Evolutionary conservation across 2,113 vertebrate species (phyloP).

Genomic region (Leptobrachium ailaonicum): DNA sequence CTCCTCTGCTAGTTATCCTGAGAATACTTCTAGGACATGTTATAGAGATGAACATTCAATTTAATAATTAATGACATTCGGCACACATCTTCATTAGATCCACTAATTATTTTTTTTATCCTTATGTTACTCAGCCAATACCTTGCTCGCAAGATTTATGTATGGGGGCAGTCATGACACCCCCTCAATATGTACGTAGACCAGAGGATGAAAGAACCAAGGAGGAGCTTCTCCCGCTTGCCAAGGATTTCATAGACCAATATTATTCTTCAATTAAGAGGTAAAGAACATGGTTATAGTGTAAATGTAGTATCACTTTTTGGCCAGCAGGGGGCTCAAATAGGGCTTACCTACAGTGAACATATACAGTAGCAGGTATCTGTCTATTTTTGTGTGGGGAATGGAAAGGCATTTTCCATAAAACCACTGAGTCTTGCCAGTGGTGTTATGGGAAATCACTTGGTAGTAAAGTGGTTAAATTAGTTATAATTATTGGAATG

Average conservation of each 20-base stretch:
- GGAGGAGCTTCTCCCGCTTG: constrained; percentile 83
- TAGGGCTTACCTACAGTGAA: too few species aligned
- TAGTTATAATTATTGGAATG: too few species aligned
- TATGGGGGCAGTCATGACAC: constrained; percentile 85
- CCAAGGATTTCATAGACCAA: constrained; percentile 94
- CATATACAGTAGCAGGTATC: too few species aligned
- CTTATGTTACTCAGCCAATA: constrained; percentile 68
- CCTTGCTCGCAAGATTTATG: constrained; percentile 85
- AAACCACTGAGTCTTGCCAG: too few species aligned
- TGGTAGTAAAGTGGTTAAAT: too few species aligned
- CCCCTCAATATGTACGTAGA: constrained; percentile 72
- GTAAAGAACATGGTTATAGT: constrained; percentile 57
- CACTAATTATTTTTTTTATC: neutral
- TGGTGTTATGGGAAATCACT: too few species aligned
- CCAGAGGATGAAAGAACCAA: constrained; percentile 78
- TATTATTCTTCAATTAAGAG: constrained; percentile 97
- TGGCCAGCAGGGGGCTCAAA: too few species aligned
- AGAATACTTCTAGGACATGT: too few species aligned
- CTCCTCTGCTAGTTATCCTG: too few species aligned
- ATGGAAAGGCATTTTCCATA: too few species aligned
- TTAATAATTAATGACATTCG: neutral
- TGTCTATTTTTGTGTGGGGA: too few species aligned
- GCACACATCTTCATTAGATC: neutral
- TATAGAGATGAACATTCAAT: neutral
- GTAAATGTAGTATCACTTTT: too few species aligned